A percentile compares a stretch with the other conserved stretches of the same genome.
phyloP scores from a whole-genome alignment of 1,140 invertebrate genomes.

The Sitophilus oryzae region DNA sequence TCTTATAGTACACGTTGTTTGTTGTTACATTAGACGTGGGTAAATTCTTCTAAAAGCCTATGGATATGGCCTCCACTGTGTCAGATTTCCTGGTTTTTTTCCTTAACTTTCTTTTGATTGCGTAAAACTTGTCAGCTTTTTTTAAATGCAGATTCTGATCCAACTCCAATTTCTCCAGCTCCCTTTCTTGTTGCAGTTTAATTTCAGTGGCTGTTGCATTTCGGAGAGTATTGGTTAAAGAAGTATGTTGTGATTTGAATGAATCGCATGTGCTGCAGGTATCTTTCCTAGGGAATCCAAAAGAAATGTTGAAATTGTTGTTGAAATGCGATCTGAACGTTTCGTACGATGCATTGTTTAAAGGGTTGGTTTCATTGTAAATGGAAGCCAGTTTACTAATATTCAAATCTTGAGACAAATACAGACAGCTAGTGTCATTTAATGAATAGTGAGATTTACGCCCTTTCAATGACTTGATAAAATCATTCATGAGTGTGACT shows the following conservation, averaged over 20 bases:
- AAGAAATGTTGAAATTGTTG: slow-evolving; percentile 9
- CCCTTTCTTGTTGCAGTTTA: slow-evolving; percentile 4
- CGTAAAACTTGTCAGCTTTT: too few species aligned
- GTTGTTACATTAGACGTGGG: too few species aligned
- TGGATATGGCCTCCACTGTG: too few species aligned
- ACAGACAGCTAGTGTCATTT: slow-evolving; percentile 2
- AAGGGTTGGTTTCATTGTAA: slow-evolving; percentile 6
- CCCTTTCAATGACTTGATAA: slow-evolving; percentile 4
- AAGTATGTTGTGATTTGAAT: slow-evolving; percentile 11
- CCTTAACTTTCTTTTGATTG: too few species aligned
- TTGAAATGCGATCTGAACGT: slow-evolving; percentile 9
- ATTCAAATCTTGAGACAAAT: slow-evolving; percentile 2
- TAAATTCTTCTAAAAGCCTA: too few species aligned
- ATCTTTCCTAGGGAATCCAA: neutral
- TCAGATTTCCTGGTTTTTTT: too few species aligned
- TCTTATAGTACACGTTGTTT: too few species aligned
- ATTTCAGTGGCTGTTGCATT: slow-evolving; percentile 1
- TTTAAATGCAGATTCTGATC: too few species aligned
- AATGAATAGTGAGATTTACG: slow-evolving; percentile 2
- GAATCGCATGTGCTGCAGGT: neutral
- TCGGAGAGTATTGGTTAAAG: neutral
- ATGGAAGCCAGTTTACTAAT: slow-evolving; percentile 7
- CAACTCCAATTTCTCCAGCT: too few species aligned
- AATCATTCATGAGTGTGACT: slow-evolving; percentile 8
- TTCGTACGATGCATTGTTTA: slow-evolving; percentile 1